Percentiles rank a stretch among this genome's conserved stretches.
These are phyloP conservation scores for Hermaeophaga mercurialis DNA, from an alignment of 2,888 invertebrate species.

Conservation along the genomic window DNA sequence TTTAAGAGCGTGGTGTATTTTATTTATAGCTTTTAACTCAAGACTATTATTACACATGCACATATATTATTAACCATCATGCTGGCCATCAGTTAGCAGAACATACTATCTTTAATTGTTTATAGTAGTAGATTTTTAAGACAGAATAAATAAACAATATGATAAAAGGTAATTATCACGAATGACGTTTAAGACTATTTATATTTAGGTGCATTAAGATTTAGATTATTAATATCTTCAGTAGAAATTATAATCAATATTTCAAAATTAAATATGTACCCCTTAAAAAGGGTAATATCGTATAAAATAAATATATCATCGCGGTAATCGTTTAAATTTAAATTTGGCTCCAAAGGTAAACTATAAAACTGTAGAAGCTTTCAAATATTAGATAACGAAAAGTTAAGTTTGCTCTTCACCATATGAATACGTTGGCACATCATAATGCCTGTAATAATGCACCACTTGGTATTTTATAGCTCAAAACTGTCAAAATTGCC, in stretches of 20 bases:
- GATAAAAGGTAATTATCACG: no score
- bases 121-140: no score
- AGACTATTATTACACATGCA: neutral
- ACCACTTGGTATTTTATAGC: conserved; percentile 29
- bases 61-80: neutral
- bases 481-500: conserved; percentile 36
- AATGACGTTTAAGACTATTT: no score
- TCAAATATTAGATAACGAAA: conserved; percentile 18
- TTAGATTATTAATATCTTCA: no score
- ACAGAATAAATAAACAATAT: no score
- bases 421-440: conserved; percentile 28
- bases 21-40: neutral
- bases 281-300: no score
- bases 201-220: no score
- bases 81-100: neutral
- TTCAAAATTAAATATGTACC: no score
- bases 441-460: conserved; percentile 26
- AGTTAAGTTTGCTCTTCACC: conserved; percentile 22
- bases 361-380: conserved; percentile 12
- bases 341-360: neutral
- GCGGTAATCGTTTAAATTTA: neutral
- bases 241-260: no score
- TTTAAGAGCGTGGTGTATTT: neutral
- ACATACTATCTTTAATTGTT: no score
- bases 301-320: conserved; percentile 6